Conservation (phyloP, 2,888 invertebrate species). For the Tipula lateralis region DNA sequence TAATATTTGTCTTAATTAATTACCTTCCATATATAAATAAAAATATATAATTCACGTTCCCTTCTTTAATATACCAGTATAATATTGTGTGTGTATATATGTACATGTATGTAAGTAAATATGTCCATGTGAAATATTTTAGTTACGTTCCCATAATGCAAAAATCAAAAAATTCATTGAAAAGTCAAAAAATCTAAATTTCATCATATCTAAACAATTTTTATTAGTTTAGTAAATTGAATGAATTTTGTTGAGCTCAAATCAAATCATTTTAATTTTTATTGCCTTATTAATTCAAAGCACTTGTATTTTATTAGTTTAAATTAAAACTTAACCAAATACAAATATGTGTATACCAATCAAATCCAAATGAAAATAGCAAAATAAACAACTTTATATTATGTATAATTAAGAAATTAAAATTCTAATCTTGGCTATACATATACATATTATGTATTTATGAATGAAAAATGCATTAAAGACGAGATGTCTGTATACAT, state of each 20-base stretch:
- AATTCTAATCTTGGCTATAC: neutral
- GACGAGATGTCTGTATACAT: neutral
- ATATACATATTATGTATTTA: neutral
- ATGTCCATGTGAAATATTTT: neutral
- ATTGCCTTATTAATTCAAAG: neutral
- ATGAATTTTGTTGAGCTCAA: neutral
- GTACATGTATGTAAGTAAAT: too few species aligned
- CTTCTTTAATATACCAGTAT: neutral
- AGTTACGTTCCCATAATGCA: neutral
- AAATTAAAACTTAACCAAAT: neutral
- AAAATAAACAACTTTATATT: neutral
- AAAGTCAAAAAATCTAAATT: neutral
- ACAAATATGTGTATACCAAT: neutral
- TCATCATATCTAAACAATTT: neutral
- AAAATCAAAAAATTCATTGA: neutral
- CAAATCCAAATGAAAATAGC: neutral
- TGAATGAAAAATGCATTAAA: constrained; percentile 24
- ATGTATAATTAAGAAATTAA: constrained; percentile 7
- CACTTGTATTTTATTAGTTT: neutral
- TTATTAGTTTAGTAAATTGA: neutral
- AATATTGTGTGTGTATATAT: neutral
- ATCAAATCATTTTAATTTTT: neutral
- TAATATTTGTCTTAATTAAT: constrained; percentile 5
- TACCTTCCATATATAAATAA: neutral
- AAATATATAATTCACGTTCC: neutral